Evolutionary conservation across 1,140 invertebrate species (phyloP).

Genomic region (Mercenaria mercenaria): DNA sequence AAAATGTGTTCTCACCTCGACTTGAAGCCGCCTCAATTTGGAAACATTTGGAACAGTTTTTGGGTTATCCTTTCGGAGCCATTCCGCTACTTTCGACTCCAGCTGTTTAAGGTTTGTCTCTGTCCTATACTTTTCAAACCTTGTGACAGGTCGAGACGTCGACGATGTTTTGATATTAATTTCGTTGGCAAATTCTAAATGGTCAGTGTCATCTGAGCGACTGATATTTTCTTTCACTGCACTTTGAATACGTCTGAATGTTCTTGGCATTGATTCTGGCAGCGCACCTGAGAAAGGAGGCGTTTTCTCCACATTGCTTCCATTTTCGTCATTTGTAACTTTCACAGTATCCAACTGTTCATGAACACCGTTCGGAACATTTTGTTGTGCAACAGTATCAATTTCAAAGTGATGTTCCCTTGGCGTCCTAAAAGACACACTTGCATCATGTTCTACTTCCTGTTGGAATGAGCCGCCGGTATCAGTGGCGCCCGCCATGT

Average conservation of each 20-base stretch:
- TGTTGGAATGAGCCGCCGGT: background rate
- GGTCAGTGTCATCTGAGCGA: conserved; percentile 26
- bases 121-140: conserved; percentile 56
- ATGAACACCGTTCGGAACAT: background rate
- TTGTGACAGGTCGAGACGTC: conserved; percentile 16
- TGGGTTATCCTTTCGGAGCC: conserved; percentile 77
- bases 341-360: background rate
- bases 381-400: background rate
- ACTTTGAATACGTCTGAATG: conserved; percentile 71
- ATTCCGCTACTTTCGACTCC: conserved; percentile 74
- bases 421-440: background rate
- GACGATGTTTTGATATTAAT: conserved; percentile 35
- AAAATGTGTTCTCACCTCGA: conserved; percentile 69
- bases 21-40: conserved; percentile 70
- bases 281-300: background rate
- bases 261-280: conserved; percentile 14
- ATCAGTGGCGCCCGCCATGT: conserved; percentile 66
- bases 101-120: conserved; percentile 71
- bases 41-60: conserved; percentile 72
- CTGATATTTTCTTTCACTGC: conserved; percentile 55
- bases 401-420: background rate
- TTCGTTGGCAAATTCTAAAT: background rate
- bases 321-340: background rate
- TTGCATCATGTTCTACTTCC: background rate
- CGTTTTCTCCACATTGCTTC: background rate